Conservation (phyloP, 2,113 vertebrate species). For the Saiga tatarica region DNA sequence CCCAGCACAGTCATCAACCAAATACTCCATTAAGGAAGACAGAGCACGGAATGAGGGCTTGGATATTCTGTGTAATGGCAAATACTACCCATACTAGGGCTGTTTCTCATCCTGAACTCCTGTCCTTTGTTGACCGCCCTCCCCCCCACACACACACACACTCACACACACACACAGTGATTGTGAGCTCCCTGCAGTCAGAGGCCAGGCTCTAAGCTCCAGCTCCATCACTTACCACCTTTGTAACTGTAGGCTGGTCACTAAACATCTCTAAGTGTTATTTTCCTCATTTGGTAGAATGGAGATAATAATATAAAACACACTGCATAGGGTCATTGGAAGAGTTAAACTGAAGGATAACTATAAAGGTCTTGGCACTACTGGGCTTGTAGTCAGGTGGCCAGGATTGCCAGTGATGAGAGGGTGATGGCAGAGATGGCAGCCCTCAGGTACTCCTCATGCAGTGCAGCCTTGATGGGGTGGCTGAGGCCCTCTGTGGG, state of each 20-base stretch:
- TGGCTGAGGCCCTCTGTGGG: not conserved
- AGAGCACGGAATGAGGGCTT: not conserved
- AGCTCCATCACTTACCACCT: not conserved
- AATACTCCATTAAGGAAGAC: not conserved
- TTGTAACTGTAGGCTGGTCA: not conserved
- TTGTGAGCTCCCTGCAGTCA: not conserved
- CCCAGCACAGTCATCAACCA: not conserved
- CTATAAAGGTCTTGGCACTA: not conserved
- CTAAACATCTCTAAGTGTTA: not conserved
- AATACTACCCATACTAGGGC: not conserved
- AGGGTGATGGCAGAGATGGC: not conserved
- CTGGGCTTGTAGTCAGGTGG: not conserved
- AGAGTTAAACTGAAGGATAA: not conserved
- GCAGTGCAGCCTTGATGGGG: not conserved
- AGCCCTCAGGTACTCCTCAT: not conserved
- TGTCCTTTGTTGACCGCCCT: not conserved
- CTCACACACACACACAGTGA: not conserved
- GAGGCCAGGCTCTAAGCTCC: not conserved
- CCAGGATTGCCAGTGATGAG: not conserved
- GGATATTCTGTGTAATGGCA: not conserved
- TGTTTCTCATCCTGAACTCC: not conserved
- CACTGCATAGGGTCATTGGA: not conserved
- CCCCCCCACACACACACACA: not conserved
- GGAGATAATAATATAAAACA: not conserved
- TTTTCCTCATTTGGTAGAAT: not conserved